Evolutionary conservation across 2,797 vertebrate species (phyloP), one percentile per base, ranked within the genome.

Genomic region (Enteromius argenteus): DNA sequence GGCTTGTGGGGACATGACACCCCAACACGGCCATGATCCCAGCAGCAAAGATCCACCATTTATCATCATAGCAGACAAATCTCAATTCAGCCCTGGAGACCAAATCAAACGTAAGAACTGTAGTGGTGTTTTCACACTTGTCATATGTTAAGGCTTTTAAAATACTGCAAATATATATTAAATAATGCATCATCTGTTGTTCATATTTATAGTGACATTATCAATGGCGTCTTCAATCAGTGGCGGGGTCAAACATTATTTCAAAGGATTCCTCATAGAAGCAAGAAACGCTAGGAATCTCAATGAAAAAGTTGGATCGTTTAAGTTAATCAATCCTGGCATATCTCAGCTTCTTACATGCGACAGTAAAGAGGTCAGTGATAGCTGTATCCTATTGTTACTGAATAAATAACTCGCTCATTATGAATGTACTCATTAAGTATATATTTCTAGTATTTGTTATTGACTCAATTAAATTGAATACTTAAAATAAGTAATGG

Each of bases 191-290:
- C 32, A 42, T 23, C 5, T 79, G 27, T 60, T 77, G 14, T 81
- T 32, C 21, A 32, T 80, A 27, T 72, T 88, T 88, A 64, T 89
- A 97, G 96, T 98, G 51, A 92, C 87, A 19, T 81, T 97, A 81
- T 94, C 92, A 85, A 94, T 91, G 49, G 90, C 87, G 1, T 51
- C 82, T 19, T 35, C 68, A 32, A 14, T 44, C 44, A 44, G 11
- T 14, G 13, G 44, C 44, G 80, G 79, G 23, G 51, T 30, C 53
- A 71, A 13, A 17, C 2, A 14, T 0, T 84, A 90, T 14, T 97
- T 97, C 91, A 90, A 85, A 89, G 97, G 97, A 8, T 98, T 97
- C 85, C 93, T 98, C 35, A 77, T 98, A 8, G 94, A 97, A 93
- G 96, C 95, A 13, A 91, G 95, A 15, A 83, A 96, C 85, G 92